Evolutionary conservation across 2,113 vertebrate species (phyloP), one percentile per base, ranked within the genome.

Genomic region (Trachemys scripta): DNA sequence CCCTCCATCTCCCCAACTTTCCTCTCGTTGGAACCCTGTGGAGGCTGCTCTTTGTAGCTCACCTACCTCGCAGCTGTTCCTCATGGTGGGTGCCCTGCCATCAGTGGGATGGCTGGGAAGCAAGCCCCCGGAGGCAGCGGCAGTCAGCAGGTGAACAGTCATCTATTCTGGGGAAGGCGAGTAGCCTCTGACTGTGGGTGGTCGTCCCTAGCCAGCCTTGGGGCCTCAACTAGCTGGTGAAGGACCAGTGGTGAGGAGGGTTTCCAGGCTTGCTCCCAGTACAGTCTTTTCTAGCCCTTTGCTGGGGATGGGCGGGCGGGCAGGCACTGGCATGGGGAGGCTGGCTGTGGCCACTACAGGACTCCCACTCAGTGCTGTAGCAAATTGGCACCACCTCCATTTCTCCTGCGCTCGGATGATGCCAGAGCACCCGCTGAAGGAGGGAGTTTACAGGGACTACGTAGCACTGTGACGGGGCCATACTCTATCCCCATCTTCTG

Each of bases 101-200:
- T 84, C 75, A 56, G 81, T 14, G 0, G 19, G 47, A 8, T 93
- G 51, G 25, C 53, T 53, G n/a, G 20, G 6, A 24, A 65, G 79
- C 50, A 82, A 56, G 54, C 2, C 6, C 2, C 6, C 69, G 11
- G 45, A 45, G 45, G 6, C 45, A 6, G n/a, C 35, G 10, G 49
- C 76, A 24, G 17, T 49, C 56, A 22, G 1, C 0, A 5, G 9
- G 3, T 2, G 42, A 83, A 81, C 31, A 49, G 0, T 24, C 54
- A 56, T 5, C 54, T 56, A 56, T 56, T 24, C 24, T 1, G 1
- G 24, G 5, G 13, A 6, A 8, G 47, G 27, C 82, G 47, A 1
- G 0, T 76, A 20, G 51, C 72, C 53, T 65, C 31, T 35, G 13
- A 65, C 11, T 35, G 62, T 16, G 12, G 31, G 62, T 1, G 3